These are phyloP conservation scores for Mycogona germanica DNA, from an alignment of 2,888 invertebrate species.

Conservation along the genomic window DNA sequence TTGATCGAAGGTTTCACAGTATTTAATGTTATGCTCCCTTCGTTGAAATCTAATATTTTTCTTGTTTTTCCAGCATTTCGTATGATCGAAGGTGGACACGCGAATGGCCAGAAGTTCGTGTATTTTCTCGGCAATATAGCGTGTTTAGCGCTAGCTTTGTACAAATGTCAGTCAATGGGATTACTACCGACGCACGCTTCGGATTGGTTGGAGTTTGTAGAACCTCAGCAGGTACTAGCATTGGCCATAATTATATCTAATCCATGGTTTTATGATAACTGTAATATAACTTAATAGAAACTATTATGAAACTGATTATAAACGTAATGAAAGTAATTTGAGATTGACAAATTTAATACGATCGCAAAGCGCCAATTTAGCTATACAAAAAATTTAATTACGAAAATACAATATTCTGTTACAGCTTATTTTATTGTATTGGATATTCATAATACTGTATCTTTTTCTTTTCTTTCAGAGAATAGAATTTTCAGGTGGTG, in stretches of 20 bases:
- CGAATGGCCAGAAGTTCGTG: slow-evolving; percentile 79
- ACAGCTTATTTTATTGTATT: not conserved
- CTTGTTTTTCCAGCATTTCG: slow-evolving; percentile 54
- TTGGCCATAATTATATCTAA: not conserved
- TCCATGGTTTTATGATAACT: not conserved
- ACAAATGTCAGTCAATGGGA: slow-evolving; percentile 98
- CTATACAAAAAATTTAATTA: not conserved
- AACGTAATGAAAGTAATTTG: too few species aligned
- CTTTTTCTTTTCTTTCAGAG: slow-evolving; percentile 35
- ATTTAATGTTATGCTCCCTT: not conserved
- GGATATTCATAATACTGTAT: too few species aligned
- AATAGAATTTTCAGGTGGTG: slow-evolving; percentile 75
- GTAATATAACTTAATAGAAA: too few species aligned
- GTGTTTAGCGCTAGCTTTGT: slow-evolving; percentile 79
- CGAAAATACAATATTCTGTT: not conserved
- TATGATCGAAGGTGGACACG: slow-evolving; percentile 85
- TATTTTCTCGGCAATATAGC: slow-evolving; percentile 88
- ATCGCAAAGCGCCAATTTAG: too few species aligned
- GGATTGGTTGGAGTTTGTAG: slow-evolving; percentile 96
- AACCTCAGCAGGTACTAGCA: slow-evolving; percentile 62
- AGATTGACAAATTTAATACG: too few species aligned
- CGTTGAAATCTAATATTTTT: too few species aligned
- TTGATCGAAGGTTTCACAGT: not conserved
- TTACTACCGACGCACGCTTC: slow-evolving; percentile 91
- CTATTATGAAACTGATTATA: too few species aligned